Conservation (phyloP, 2,888 invertebrate genomes). For the Hermaeophaga mercurialis region DNA sequence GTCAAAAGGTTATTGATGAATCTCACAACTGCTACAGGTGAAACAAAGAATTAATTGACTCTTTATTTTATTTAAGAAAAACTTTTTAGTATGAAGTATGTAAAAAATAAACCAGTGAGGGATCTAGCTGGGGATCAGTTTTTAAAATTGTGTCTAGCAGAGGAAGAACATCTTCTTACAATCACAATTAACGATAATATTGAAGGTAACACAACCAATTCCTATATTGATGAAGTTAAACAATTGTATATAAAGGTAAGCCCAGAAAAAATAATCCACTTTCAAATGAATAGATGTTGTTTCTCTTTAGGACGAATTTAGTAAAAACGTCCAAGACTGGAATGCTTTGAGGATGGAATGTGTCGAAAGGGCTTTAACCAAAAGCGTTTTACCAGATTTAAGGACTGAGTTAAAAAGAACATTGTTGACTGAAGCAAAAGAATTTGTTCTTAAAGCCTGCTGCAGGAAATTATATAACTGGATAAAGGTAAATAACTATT, state of each 20-base stretch:
- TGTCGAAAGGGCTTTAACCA: conserved; percentile 83
- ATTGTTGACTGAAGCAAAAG: conserved; percentile 85
- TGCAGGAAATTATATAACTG: conserved; percentile 87
- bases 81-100: conserved; percentile 80
- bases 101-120: conserved; percentile 90
- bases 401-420: conserved; percentile 82
- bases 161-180: conserved; percentile 80
- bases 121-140: conserved; percentile 90
- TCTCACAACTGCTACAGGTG: conserved; percentile 81
- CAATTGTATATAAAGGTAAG: conserved; percentile 71
- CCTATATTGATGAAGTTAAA: conserved; percentile 88
- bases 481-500: conserved; percentile 80
- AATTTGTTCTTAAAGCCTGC: conserved; percentile 81
- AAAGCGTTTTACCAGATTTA: conserved; percentile 88
- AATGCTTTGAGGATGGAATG: conserved; percentile 87
- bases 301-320: conserved; percentile 79
- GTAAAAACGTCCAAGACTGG: conserved; percentile 94
- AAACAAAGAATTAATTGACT: conserved; percentile 18
- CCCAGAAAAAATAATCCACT: not conserved
- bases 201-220: conserved; percentile 76
- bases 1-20: conserved; percentile 94
- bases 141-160: conserved; percentile 79
- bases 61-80: too few relatives aligned
- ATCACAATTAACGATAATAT: conserved; percentile 75
- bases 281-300: not conserved